Base-by-base conservation (phyloP, 30 jellyfish, hydroid and myxozoan genomes). In the Cassiopea andromeda region DNA sequence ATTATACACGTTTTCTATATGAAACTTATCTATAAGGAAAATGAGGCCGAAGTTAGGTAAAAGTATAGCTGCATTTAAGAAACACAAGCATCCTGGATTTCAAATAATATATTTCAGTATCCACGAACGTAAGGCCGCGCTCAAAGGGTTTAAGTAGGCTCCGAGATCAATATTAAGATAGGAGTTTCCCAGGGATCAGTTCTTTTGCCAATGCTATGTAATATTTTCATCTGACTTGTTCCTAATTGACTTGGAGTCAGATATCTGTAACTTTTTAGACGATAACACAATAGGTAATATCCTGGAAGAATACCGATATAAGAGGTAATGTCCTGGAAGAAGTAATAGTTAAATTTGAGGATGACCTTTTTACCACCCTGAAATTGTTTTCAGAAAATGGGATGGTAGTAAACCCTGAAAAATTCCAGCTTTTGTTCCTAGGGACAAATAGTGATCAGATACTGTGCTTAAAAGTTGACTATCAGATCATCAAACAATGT, bases 361-460 rank as follows among this genome's bases (percentile, higher is more conserved):
- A 80, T 3, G 66, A 60, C 27, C 61, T 54, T 4, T 17, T 15
- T 75, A 38, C 13, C n/a, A 9, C 73, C 19, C 27, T 86, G 49
- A 81, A 77, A 15, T 86, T 91, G 94, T 86, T 86, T 44, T 19
- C 89, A 6, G 19, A n/a, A 12, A 75, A 74, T 66, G 80, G 80
- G 49, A 75, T 86, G 81, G 74, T 74, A 50, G 93, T 84, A 59
- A 86, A 86, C 54, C 83, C 91, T 45, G 59, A 75, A 49, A 86
- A 86, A 60, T 86, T 86, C 80, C 94, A 86, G 85, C 66, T 75
- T 17, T 69, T 84, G 87, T 69, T 84, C 69, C 69, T 69, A n/a
- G 77, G 92, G 44, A 14, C 49, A 49, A 47, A 84, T 10, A 46
- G 60, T 8, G 48, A 77, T 10, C 38, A 49, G 48, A 44, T 2